A percentile compares a stretch with the other conserved stretches of the same genome.
Conservation (phyloP, 2,113 vertebrate species). For the Thunnus thynnus region DNA sequence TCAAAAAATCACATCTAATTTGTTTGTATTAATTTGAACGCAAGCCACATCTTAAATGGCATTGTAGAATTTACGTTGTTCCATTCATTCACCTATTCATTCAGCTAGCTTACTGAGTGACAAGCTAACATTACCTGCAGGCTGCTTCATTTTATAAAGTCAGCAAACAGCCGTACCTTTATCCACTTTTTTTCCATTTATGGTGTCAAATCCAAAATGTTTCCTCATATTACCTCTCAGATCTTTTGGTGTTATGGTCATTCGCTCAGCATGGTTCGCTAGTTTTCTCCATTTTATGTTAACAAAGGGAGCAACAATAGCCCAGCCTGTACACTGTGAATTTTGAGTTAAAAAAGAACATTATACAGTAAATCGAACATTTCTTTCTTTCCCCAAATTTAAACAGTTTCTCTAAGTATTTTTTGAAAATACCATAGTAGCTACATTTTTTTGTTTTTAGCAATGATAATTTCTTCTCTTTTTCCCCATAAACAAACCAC, state of each 20-base stretch:
- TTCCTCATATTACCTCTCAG: background rate
- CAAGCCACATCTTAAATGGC: too few species aligned
- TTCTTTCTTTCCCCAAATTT: background rate
- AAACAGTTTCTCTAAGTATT: background rate
- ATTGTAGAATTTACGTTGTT: too few species aligned
- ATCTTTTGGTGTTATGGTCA: background rate
- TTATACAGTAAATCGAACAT: background rate
- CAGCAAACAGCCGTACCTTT: background rate
- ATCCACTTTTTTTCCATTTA: background rate
- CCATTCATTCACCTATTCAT: too few species aligned
- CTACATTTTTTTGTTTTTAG: slow-evolving; percentile 1
- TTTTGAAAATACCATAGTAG: too few species aligned
- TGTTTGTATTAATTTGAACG: too few species aligned
- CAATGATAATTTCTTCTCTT: background rate
- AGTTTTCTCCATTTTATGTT: background rate
- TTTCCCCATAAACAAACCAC: background rate
- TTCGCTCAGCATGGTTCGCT: background rate
- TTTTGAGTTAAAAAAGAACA: background rate
- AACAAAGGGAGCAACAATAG: background rate
- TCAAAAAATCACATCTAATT: too few species aligned
- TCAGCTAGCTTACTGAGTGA: too few species aligned
- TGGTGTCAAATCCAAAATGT: background rate
- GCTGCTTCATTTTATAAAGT: background rate
- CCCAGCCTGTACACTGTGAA: background rate
- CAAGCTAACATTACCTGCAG: too few species aligned